Evolutionary conservation across 2,797 vertebrate species (phyloP), one percentile per base, ranked within the genome.

Genomic region (Sebastolobus alascanus): DNA sequence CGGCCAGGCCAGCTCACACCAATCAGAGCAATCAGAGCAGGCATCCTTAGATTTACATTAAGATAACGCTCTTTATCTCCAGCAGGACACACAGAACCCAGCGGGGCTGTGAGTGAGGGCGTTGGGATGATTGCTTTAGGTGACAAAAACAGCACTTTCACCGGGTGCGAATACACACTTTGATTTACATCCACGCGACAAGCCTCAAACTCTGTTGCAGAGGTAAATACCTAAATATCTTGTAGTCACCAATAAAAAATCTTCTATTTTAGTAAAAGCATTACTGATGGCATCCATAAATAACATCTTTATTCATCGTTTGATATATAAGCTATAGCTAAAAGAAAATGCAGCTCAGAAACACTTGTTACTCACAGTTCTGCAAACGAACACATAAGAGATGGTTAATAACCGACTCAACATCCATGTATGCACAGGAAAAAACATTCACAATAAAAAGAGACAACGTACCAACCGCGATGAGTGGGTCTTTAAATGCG

Each of bases 131-230:
- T 94, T 84, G 80, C 83, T 52, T 10, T 37, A 58, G 91, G 91
- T 89, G 91, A 77, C 87, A 86, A 82, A 90, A 82, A 29, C 80
- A 22, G 10, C 91, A 94, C 94, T 90, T 91, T 91, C 85, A 29
- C 84, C 63, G 2, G 31, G 46, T 37, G 77, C 10, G 65, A 92
- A 91, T 75, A 92, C 90, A 90, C 94, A 75, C 58, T 73, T 14
- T 18, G n/a, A 75, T 83, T 77, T 65, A 31, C 73, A 43, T 59
- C 31, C 86, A 66, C 56, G 72, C n/a, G 75, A 25, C 83, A 5
- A 5, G 7, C 7, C 25, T 16, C 2, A 10, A 8, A 7, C n/a
- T 25, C 5, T 5, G 31, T 1, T 5, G 52, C 35, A 14, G 2
- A 31, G 12, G 4, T 16, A 7, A 20, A 11, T 18, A 16, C 13